Conservation (phyloP, 2,113 vertebrate genomes). For the Crypturellus undulatus region DNA sequence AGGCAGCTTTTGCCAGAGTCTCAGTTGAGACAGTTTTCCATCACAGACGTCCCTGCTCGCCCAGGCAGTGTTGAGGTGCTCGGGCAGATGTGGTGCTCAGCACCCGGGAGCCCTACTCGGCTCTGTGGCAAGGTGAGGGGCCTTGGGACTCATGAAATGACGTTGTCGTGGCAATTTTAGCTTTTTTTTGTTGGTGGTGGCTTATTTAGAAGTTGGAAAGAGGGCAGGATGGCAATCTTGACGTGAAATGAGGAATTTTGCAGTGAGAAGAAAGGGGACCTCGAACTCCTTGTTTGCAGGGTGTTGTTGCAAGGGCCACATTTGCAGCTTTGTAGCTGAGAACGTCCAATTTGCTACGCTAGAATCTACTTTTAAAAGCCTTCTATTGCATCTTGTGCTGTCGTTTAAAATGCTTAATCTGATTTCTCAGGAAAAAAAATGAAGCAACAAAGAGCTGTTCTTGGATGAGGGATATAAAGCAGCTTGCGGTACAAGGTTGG, state of each 20-base stretch:
- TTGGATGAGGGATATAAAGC: background rate
- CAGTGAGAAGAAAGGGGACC: background rate
- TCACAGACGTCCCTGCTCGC: background rate
- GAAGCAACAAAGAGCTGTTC: accelerated
- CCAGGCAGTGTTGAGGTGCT: no score
- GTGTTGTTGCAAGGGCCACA: background rate
- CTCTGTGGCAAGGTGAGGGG: background rate
- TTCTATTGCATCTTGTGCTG: background rate
- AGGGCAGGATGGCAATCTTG: background rate
- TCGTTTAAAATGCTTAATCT: background rate
- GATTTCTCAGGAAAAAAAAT: background rate
- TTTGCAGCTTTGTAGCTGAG: background rate
- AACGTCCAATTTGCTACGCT: background rate
- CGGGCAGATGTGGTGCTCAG: no score
- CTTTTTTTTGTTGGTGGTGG: no score
- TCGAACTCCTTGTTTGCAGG: background rate
- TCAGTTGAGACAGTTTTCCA: background rate
- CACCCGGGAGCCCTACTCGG: background rate
- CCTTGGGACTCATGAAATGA: background rate
- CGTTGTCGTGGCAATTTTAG: background rate
- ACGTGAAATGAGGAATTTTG: background rate
- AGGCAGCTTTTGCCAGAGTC: no score
- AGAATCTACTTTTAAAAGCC: background rate
- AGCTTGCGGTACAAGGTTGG: background rate
- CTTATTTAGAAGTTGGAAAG: background rate